A percentile compares a stretch with the other conserved stretches of the same genome.
These are phyloP conservation scores for Orthonychiurus folsomi DNA, from an alignment of 2,888 invertebrate species.

Conservation along the genomic window DNA sequence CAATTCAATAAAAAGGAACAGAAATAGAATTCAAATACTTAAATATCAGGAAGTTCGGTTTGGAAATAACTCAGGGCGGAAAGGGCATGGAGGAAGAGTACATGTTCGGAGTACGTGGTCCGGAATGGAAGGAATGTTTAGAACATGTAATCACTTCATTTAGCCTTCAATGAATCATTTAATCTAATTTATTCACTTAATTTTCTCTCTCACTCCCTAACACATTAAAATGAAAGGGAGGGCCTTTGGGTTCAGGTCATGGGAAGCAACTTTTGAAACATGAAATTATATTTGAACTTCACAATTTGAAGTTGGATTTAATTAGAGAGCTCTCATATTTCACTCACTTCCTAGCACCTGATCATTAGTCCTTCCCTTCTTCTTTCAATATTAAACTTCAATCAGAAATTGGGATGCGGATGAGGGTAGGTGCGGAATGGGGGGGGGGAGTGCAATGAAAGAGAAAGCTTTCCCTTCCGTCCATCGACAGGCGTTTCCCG, in stretches of 20 bases:
- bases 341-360: background rate
- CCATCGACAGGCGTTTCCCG: too few species aligned
- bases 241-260: background rate
- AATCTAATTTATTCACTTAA: background rate
- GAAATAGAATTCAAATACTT: too few species aligned
- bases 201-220: background rate
- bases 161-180: background rate
- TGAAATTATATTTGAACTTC: background rate
- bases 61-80: too few species aligned
- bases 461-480: background rate
- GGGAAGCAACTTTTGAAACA: background rate
- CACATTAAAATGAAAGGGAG: background rate
- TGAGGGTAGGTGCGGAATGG: background rate
- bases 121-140: too few species aligned
- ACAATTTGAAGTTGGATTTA: background rate
- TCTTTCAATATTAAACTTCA: background rate
- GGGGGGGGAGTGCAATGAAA: background rate
- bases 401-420: background rate
- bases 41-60: too few species aligned
- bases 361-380: background rate
- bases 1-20: too few species aligned
- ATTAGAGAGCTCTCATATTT: background rate
- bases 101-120: too few species aligned
- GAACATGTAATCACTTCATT: background rate
- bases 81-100: too few species aligned